Conservation (phyloP, 30 jellyfish, hydroid and myxozoan species). For the Turritopsis rubra region DNA sequence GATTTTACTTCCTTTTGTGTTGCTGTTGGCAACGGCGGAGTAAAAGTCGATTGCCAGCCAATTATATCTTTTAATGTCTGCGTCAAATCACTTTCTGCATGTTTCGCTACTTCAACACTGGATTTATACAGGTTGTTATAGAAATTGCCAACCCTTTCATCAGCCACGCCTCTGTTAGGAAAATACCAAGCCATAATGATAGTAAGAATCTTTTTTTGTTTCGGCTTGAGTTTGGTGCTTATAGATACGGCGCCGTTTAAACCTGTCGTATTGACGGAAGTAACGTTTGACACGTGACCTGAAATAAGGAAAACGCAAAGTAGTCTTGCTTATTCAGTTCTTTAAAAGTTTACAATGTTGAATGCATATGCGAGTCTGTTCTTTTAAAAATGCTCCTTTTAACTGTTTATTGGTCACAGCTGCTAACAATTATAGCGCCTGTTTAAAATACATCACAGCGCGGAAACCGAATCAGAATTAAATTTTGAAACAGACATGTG, state of each 20-base stretch:
- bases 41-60: slow-evolving; percentile 54
- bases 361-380: neutral
- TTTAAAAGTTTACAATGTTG: neutral
- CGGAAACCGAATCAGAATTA: too few relatives aligned
- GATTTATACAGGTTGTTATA: slow-evolving; percentile 66
- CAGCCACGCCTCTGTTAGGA: slow-evolving; percentile 91
- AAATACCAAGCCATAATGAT: slow-evolving; percentile 83
- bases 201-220: slow-evolving; percentile 54
- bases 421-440: too few relatives aligned
- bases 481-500: too few relatives aligned
- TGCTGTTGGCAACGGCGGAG: slow-evolving; percentile 46
- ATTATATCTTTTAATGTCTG: slow-evolving; percentile 45
- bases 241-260: slow-evolving; percentile 81
- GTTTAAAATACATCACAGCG: too few relatives aligned
- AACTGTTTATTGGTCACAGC: neutral
- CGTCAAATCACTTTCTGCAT: slow-evolving; percentile 48
- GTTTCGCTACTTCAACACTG: slow-evolving; percentile 57
- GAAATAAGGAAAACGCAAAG: too few relatives aligned
- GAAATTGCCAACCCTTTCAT: slow-evolving; percentile 93
- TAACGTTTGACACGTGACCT: slow-evolving; percentile 57
- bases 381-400: neutral
- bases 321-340: neutral
- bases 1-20: slow-evolving; percentile 10
- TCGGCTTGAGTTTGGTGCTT: slow-evolving; percentile 70
- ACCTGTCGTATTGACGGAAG: slow-evolving; percentile 67